Evolutionary conservation across 2,888 invertebrate genomes (phyloP).

Genomic region (Drosophila barbarae): DNA sequence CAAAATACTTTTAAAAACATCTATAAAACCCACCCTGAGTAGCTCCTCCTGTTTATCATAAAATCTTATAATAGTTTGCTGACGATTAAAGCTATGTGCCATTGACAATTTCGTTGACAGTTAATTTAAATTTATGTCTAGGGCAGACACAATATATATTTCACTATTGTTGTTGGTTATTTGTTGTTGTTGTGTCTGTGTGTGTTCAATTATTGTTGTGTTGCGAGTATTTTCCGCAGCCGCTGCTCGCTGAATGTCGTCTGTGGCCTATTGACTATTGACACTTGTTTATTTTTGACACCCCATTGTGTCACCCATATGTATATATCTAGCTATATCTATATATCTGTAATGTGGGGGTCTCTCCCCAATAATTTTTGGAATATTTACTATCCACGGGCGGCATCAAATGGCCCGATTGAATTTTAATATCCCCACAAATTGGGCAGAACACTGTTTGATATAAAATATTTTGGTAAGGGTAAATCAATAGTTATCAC

Average conservation of each 20-base stretch:
- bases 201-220: conserved; percentile 52
- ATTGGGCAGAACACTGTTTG: conserved; percentile 19
- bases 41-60: conserved; percentile 43
- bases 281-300: conserved; percentile 70
- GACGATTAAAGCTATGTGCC: conserved; percentile 47
- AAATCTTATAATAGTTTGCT: conserved; percentile 21
- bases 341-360: conserved; percentile 2
- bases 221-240: conserved; percentile 14
- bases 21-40: neutral
- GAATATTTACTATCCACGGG: conserved; percentile 21
- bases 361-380: conserved; percentile 10
- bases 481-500: conserved; percentile 19
- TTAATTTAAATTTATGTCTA: conserved; percentile 69
- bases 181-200: conserved; percentile 17
- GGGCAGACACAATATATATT: conserved; percentile 50
- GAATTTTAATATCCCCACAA: conserved; percentile 25
- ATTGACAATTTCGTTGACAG: conserved; percentile 64
- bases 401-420: conserved; percentile 29
- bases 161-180: conserved; percentile 18
- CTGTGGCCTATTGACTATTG: conserved; percentile 59
- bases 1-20: neutral
- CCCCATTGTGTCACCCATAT: conserved; percentile 43
- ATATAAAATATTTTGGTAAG: neutral
- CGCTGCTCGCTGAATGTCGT: conserved; percentile 26
- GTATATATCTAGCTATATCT: conserved; percentile 17